Evolutionary conservation across 1,140 invertebrate species (phyloP), one percentile per base, ranked within the genome.

Genomic region (Cyclina sinensis): DNA sequence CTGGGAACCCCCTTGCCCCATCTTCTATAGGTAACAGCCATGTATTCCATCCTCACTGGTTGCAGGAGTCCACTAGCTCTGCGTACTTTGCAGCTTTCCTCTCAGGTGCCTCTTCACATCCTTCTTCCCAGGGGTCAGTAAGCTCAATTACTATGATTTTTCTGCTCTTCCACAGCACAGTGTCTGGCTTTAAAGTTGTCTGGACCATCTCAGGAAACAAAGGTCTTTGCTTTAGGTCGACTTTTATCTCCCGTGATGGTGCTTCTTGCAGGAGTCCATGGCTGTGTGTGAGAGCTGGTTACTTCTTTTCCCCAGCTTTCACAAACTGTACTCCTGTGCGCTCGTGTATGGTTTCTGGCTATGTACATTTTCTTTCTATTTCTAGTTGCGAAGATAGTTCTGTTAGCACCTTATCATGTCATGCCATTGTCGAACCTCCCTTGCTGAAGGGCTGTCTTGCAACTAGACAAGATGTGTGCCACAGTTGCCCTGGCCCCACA

Each of bases 41-140:
- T 11, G 35, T 65, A 32, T 21, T 86, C 46, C 43, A 54, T 57
- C 37, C 76, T 85, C 1, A 32, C 48, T 35, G 24, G 73, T 62
- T 90, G 27, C 74, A 89, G 0, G 73, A 48, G 9, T 54, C 18
- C 43, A 82, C 4, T 59, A 90, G 32, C 16, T 68, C 14, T 2
- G 70, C 78, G 59, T 82, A 86, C 82, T 86, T 90, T 0, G 82
- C 11, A 16, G 18, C 62, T 68, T 90, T 87, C 39, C 90, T 62
- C 48, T 89, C 88, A 54, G 89, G n/a, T 62, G 76, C 48, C 85
- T 89, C 21, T 27, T 21, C 46, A 78, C 54, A 32, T 65, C 27
- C 1, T 48, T 80, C 76, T 54, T 86, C 74, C 73, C 73, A 70
- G n/a, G 74, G 46, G 24, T 82, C 57, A 65, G 78, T 88, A 9